These are phyloP conservation scores for Dissostichus mawsoni DNA, from an alignment of 2,113 vertebrate genomes.

Conservation along the genomic window DNA sequence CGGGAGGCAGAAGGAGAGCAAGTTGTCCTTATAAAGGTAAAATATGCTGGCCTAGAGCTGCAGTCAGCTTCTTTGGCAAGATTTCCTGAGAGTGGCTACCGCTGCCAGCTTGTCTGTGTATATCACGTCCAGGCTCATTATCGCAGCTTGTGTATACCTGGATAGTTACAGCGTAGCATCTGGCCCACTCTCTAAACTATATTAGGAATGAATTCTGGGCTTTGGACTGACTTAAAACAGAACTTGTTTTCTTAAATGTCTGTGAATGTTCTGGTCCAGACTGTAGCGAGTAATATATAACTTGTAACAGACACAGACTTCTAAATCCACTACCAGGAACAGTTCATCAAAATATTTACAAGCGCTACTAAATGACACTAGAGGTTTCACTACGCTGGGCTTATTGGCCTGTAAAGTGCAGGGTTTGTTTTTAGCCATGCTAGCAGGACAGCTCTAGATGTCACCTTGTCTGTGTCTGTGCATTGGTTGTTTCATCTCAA, in stretches of 20 bases:
- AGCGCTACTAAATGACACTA: slow-evolving; percentile 1
- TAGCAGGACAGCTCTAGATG: background rate
- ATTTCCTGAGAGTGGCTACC: slow-evolving; percentile 41
- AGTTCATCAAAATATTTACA: slow-evolving; percentile 25
- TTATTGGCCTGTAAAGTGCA: slow-evolving; percentile 4
- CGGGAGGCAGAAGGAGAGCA: slow-evolving; percentile 35
- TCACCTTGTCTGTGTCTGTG: background rate
- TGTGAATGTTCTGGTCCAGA: slow-evolving; percentile 32
- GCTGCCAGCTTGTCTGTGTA: slow-evolving; percentile 63
- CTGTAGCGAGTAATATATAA: slow-evolving; percentile 13
- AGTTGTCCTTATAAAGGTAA: slow-evolving; percentile 84
- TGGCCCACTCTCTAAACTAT: slow-evolving; percentile 57
- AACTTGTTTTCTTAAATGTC: slow-evolving; percentile 54
- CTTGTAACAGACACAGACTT: slow-evolving; percentile 8
- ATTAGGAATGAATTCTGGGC: slow-evolving; percentile 55
- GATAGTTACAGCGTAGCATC: slow-evolving; percentile 50
- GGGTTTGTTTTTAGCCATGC: background rate
- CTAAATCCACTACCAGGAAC: slow-evolving; percentile 13
- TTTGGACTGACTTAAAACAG: slow-evolving; percentile 51
- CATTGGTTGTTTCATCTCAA: background rate
- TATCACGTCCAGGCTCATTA: slow-evolving; percentile 69
- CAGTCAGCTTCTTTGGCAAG: slow-evolving; percentile 60
- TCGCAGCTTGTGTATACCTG: slow-evolving; percentile 65
- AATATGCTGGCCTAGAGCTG: slow-evolving; percentile 74
- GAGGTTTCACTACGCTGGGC: slow-evolving; percentile 1